Percentiles rank a stretch among this genome's conserved stretches.
Evolutionary conservation across 2,113 vertebrate species (phyloP).

Genomic region (Centropus unirufus): DNA sequence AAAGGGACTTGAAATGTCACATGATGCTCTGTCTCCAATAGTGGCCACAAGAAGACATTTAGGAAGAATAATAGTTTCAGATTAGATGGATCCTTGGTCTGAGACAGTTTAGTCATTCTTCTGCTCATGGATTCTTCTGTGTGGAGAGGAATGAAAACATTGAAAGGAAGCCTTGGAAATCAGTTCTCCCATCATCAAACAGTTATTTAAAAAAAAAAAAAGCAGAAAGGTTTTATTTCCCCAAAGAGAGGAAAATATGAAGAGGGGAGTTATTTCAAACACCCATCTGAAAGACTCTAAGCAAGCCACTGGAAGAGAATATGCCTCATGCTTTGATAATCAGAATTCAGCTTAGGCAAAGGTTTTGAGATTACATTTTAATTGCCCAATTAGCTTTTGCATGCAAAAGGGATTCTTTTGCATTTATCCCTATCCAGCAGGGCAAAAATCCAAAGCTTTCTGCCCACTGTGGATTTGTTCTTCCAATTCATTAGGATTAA

Average conservation of each 20-base stretch:
- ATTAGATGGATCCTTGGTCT: background rate
- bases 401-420: conserved; percentile 34
- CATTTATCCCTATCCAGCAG: conserved; percentile 31
- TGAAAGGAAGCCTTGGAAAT: background rate
- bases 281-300: background rate
- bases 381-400: conserved; percentile 58
- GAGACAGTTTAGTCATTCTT: background rate
- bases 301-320: background rate
- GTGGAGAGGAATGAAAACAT: background rate
- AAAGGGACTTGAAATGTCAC: background rate
- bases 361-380: conserved; percentile 10
- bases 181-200: background rate
- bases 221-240: background rate
- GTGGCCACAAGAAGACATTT: background rate
- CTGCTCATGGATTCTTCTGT: background rate
- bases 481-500: conserved; percentile 69
- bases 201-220: background rate
- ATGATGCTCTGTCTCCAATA: background rate
- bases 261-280: background rate
- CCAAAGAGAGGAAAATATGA: background rate
- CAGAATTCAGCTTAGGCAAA: background rate
- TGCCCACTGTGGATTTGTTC: conserved; percentile 42
- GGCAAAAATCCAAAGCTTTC: conserved; percentile 62
- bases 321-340: background rate
- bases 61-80: background rate